Evolutionary conservation across 2,113 vertebrate genomes (phyloP), one percentile per base, ranked within the genome.

Genomic region (Microcebus griseorufus): DNA sequence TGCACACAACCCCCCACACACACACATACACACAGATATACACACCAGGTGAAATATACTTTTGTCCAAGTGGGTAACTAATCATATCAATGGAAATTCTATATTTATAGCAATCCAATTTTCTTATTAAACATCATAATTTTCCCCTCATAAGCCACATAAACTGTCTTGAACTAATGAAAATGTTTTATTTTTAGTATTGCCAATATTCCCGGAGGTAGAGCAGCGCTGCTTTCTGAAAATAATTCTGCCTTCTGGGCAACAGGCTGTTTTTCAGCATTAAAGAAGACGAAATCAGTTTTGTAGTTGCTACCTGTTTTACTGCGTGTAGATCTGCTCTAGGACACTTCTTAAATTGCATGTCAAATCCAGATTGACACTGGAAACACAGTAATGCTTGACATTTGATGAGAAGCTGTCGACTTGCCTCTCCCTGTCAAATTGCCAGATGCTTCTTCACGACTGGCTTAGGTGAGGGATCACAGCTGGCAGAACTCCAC

Each of bases 341-440:
- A 95, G 93, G 81, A 65, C 93, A 96, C 32, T 97, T 97, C 97
- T 92, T 53, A 37, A 98, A 98, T 97, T 97, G 97, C 97, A 98
- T 96, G 95, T 97, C 97, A 98, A 95, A 97, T 80, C 79, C 87
- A 97, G 67, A 72, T 88, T 94, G 97, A 95, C 93, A 94, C 27
- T 94, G 64, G 92, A 96, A 98, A 89, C 42, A 89, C 48, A 88
- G 6, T 90, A 34, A 78, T 89, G 90, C 73, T 62, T 97, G n/a
- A 53, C 83, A 92, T 73, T 83, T 98, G 95, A 98, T 67, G 88
- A 97, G 92, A 98, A 97, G 58, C 93, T 98, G 96, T 97, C 97
- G 98, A 32, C 79, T 92, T 86, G 67, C 72, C 97, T 98, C 82
- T 93, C 58, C 58, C 48, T 96, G 87, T 98, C 96, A 98, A 94